Percentiles rank a stretch among this genome's conserved stretches.
Evolutionary conservation across 2,888 invertebrate genomes (phyloP).

Genomic region (Drosophila paracracens): DNA sequence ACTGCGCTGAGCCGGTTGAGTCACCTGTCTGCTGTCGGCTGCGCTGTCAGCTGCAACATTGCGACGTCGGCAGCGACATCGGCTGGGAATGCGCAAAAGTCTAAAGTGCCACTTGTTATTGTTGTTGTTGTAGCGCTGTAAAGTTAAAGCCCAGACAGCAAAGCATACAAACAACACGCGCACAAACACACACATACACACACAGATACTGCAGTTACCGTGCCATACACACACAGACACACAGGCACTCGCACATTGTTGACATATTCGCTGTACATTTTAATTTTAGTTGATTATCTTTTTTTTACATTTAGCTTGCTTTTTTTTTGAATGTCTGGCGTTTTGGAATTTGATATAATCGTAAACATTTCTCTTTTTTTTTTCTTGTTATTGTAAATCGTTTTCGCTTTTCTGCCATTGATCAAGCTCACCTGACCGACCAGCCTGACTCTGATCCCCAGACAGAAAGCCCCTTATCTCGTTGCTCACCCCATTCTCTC

Average conservation of each 20-base stretch:
- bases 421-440: slow-evolving; percentile 49
- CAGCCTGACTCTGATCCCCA: slow-evolving; percentile 34
- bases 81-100: slow-evolving; percentile 79
- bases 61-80: slow-evolving; percentile 48
- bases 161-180: slow-evolving; percentile 35
- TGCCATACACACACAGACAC: slow-evolving; percentile 30
- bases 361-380: slow-evolving; percentile 30
- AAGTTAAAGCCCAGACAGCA: slow-evolving; percentile 60
- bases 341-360: slow-evolving; percentile 42
- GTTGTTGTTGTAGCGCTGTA: slow-evolving; percentile 46
- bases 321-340: slow-evolving; percentile 38
- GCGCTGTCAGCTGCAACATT: slow-evolving; percentile 26
- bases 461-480: slow-evolving; percentile 7
- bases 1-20: slow-evolving; percentile 66
- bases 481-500: neutral
- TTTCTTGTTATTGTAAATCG: slow-evolving; percentile 31
- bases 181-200: slow-evolving; percentile 25
- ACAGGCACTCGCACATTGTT: slow-evolving; percentile 41
- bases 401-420: slow-evolving; percentile 28
- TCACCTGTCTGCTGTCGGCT: slow-evolving; percentile 65
- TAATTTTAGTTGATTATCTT: slow-evolving; percentile 77
- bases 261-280: slow-evolving; percentile 74
- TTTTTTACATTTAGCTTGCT: slow-evolving; percentile 32
- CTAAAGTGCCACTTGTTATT: slow-evolving; percentile 75
- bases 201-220: slow-evolving; percentile 22